Percentiles rank a stretch among this genome's conserved stretches.
Conservation (phyloP, 2,888 invertebrate species). For the Drosophila picticornis region DNA sequence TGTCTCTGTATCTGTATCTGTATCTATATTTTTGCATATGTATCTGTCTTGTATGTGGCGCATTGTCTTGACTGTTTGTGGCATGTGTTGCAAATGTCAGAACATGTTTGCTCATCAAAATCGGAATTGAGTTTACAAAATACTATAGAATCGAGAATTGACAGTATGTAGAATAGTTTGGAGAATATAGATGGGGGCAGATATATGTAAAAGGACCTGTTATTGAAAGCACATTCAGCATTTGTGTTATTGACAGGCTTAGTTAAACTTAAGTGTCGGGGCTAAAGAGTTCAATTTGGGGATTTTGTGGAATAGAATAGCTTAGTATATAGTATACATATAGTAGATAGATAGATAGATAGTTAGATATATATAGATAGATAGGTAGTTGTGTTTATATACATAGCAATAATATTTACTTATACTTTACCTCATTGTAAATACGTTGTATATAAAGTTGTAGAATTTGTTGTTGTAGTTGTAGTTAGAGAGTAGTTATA, state of each 20-base stretch:
- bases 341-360: background rate
- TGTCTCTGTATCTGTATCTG: constrained; percentile 1
- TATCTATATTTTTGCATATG: constrained; percentile 16
- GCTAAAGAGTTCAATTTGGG: constrained; percentile 20
- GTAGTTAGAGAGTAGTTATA: constrained; percentile 77
- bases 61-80: constrained; percentile 32
- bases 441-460: constrained; percentile 79
- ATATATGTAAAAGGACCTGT: background rate
- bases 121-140: constrained; percentile 32
- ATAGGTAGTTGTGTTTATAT: constrained; percentile 30
- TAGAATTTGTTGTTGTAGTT: constrained; percentile 70
- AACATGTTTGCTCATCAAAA: constrained; percentile 71
- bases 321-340: constrained; percentile 12
- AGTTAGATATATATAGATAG: constrained; percentile 14
- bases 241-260: constrained; percentile 55
- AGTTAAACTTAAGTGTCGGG: constrained; percentile 39
- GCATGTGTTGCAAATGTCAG: constrained; percentile 67
- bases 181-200: background rate
- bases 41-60: constrained; percentile 49
- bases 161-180: background rate
- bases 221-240: constrained; percentile 32
- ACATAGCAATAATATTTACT: constrained; percentile 65
- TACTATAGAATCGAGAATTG: constrained; percentile 1
- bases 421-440: constrained; percentile 84
- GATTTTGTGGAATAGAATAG: background rate